Base-by-base conservation (phyloP, 2,797 vertebrate species). In the Anguilla obscura region DNA sequence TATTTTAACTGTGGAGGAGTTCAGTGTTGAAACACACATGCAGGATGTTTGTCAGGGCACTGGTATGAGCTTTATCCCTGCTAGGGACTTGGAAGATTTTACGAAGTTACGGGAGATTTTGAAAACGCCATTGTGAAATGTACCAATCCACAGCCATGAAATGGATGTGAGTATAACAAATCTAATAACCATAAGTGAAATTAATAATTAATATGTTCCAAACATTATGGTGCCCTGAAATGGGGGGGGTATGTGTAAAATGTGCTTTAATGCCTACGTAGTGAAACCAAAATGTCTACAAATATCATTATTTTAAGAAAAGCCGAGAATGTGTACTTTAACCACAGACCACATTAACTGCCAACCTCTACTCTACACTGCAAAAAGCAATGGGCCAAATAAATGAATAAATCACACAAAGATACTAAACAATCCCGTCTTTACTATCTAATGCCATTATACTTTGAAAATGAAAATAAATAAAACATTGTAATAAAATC, bases 1-100 rank as follows among this genome's bases (percentile, higher is more conserved):
- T 69, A 69, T 69, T n/a, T 52, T 52, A 52, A 52, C 6, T 4
- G n/a, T 74, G n/a, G n/a, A 33, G 27, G 27, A 27, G n/a, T 69
- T 69, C 66, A 69, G 9, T 74, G 69, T 74, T 74, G 69, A 74
- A 74, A 74, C 69, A 74, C 69, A 74, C 10, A 74, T 74, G 33
- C 10, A 27, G 69, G 69, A 74, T 74, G 69, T 74, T 74, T 74
- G 69, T 74, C 69, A 74, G n/a, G 69, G 69, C n/a, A 33, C 9
- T 74, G 69, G 69, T 74, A 33, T 74, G 27, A 74, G 30, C 69
- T 74, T 74, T 33, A 74, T 69, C 66, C 66, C n/a, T 24, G n/a
- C 66, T 33, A 74, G 69, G 7, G 69, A 74, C 27, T 69, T 8
- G 66, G n/a, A 69, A 9, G 10, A 52, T 7, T 52, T 52, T 0